Conservation (phyloP, 64 coral and sea anemone genomes). For the Anthopleura sola region DNA sequence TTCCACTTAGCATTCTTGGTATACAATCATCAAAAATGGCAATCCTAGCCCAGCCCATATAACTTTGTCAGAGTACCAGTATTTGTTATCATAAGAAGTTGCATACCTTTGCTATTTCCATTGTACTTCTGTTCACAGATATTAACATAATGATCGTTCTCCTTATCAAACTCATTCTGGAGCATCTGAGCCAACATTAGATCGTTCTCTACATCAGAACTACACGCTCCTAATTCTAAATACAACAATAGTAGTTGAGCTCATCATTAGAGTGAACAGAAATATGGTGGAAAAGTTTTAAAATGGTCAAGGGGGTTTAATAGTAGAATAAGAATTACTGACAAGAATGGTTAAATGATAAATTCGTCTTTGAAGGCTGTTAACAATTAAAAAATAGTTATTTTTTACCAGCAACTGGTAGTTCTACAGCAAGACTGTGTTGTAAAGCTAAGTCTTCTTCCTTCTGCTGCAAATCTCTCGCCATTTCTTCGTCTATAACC, state of each 20-base stretch:
- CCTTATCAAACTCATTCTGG: conserved; percentile 84
- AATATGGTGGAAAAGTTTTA: no score
- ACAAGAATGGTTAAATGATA: neutral
- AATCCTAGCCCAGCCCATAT: no score
- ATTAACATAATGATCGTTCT: conserved; percentile 76
- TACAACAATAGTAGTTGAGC: neutral
- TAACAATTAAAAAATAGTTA: neutral
- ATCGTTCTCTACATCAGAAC: conserved; percentile 79
- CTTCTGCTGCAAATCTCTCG: conserved; percentile 74
- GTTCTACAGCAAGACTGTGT: conserved; percentile 1
- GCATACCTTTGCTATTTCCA: conserved; percentile 93
- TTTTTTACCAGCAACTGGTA: conserved; percentile 27
- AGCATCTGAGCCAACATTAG: conserved; percentile 86
- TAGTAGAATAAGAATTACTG: no score
- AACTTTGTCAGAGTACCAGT: no score
- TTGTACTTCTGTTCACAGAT: conserved; percentile 88
- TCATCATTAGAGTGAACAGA: no score
- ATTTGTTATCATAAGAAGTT: neutral
- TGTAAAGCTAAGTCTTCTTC: conserved; percentile 48
- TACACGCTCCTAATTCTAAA: conserved; percentile 25
- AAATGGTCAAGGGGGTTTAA: no score
- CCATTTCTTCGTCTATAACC: conserved; percentile 96
- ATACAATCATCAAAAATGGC: no score
- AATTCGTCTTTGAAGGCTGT: neutral
- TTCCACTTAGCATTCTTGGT: no score